These are phyloP conservation scores for Manacus vitellinus DNA, from an alignment of 2,113 vertebrate genomes.

Conservation along the genomic window DNA sequence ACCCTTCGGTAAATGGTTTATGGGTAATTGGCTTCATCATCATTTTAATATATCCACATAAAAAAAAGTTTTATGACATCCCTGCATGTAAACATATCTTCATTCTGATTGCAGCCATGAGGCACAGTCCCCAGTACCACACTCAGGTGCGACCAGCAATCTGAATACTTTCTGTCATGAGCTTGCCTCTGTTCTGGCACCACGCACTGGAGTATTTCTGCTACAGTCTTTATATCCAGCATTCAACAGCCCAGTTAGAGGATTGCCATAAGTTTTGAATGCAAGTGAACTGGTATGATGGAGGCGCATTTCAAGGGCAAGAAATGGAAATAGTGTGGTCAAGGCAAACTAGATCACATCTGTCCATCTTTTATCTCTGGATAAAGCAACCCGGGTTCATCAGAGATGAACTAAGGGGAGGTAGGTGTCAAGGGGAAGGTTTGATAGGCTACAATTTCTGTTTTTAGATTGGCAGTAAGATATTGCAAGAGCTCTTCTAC, in stretches of 20 bases:
- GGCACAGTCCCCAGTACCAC: not conserved
- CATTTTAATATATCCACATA: not conserved
- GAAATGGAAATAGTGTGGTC: not conserved
- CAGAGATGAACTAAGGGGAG: not conserved
- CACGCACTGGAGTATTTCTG: not conserved
- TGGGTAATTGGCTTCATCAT: not conserved
- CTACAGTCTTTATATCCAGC: not conserved
- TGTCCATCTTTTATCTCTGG: not conserved
- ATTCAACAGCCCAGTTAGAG: not conserved
- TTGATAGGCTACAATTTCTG: not conserved
- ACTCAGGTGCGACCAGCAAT: not conserved
- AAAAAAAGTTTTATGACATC: not conserved
- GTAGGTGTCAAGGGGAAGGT: not conserved
- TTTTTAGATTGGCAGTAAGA: not conserved
- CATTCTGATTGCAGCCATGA: not conserved
- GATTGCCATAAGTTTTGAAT: not conserved
- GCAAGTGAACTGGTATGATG: not conserved
- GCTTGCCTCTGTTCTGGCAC: not conserved
- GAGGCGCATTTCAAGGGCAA: not conserved
- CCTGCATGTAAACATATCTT: not conserved
- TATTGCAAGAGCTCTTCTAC: not conserved
- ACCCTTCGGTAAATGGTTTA: not conserved
- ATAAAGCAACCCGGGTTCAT: not conserved
- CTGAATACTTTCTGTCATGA: not conserved
- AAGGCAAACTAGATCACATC: not conserved